A percentile compares a stretch with the other conserved stretches of the same genome.
Conservation (phyloP, 2,797 vertebrate genomes). For the Dryobates pubescens region DNA sequence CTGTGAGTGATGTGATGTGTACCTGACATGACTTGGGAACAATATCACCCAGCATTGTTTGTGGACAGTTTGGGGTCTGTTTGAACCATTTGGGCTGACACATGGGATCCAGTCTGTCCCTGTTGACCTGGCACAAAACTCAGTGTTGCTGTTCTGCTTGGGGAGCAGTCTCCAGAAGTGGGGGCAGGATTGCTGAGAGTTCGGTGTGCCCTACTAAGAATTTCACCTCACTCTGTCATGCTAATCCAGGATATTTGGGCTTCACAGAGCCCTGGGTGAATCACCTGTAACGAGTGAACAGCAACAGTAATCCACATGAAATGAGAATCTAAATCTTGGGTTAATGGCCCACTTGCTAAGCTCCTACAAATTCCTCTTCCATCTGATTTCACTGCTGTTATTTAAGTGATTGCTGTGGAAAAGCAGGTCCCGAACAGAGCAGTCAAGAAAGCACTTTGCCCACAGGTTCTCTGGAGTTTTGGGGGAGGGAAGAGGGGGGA, state of each 20-base stretch:
- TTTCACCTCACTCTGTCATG: neutral
- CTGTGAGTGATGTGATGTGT: fast-evolving
- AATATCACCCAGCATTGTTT: neutral
- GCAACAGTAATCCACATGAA: constrained; percentile 22
- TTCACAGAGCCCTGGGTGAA: neutral
- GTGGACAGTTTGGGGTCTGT: neutral
- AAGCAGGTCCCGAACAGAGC: neutral
- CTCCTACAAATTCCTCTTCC: neutral
- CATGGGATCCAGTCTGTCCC: neutral
- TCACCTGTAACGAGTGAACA: neutral
- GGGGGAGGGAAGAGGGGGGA: too few relatives aligned
- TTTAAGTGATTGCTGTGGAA: neutral
- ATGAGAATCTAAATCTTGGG: neutral
- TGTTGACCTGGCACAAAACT: neutral
- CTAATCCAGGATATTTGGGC: neutral
- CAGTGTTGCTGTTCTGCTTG: neutral
- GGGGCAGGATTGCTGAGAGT: neutral
- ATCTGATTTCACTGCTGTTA: neutral
- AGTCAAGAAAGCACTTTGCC: neutral
- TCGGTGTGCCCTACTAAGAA: neutral
- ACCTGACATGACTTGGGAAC: fast-evolving
- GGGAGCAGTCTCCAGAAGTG: neutral
- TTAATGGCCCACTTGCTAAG: neutral
- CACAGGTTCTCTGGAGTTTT: neutral
- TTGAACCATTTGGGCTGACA: neutral